Percentiles rank a stretch among this genome's conserved stretches.
Evolutionary conservation across 2,888 invertebrate genomes (phyloP).

Genomic region (Clepsis dumicolana): DNA sequence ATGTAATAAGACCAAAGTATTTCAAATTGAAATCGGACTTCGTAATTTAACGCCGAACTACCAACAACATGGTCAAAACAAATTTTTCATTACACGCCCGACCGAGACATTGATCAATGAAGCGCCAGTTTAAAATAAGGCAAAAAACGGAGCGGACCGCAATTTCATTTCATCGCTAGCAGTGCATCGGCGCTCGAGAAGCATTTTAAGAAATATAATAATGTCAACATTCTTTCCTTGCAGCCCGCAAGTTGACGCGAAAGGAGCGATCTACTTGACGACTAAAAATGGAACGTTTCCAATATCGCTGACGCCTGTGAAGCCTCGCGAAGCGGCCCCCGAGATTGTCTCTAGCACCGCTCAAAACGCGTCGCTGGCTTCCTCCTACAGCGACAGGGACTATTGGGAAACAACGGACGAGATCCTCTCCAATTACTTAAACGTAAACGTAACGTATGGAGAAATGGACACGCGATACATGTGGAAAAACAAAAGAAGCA

Average conservation of each 20-base stretch:
- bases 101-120: constrained; percentile 26
- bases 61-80: constrained; percentile 29
- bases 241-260: constrained; percentile 67
- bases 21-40: not conserved
- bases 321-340: constrained; percentile 68
- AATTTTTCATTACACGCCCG: constrained; percentile 37
- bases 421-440: constrained; percentile 71
- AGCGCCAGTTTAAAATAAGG: constrained; percentile 31
- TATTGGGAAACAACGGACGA: constrained; percentile 68
- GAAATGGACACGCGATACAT: constrained; percentile 56
- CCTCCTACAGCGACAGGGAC: constrained; percentile 54
- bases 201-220: constrained; percentile 42
- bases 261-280: constrained; percentile 83
- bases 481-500: constrained; percentile 80
- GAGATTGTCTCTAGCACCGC: constrained; percentile 71
- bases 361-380: constrained; percentile 65
- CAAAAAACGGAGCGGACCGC: not conserved
- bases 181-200: constrained; percentile 30
- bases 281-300: constrained; percentile 84
- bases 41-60: not conserved
- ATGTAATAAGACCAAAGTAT: no score
- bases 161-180: constrained; percentile 40
- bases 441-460: constrained; percentile 71
- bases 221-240: constrained; percentile 59
- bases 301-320: constrained; percentile 78